phyloP scores from a whole-genome alignment of 2,113 vertebrate genomes.

The Mus pahari region DNA sequence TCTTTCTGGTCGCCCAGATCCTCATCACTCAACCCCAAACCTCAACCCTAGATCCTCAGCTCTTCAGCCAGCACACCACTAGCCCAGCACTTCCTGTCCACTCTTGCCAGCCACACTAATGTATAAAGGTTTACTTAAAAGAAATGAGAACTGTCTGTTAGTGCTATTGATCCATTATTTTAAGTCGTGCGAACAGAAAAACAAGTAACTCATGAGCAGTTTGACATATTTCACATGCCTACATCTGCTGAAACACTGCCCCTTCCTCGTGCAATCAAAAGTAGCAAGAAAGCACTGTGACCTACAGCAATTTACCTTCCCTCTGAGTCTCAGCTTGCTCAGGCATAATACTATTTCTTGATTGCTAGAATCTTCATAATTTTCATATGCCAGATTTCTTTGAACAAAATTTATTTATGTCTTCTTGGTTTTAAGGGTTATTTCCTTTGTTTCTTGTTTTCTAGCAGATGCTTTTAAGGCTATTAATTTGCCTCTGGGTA shows the following conservation, averaged over 20 bases:
- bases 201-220: background rate
- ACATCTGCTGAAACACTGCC: background rate
- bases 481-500: conserved; percentile 65
- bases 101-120: background rate
- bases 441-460: background rate
- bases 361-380: background rate
- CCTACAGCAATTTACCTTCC: too few relatives aligned
- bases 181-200: background rate
- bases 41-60: background rate
- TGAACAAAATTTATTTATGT: background rate
- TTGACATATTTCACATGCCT: background rate
- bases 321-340: background rate
- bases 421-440: background rate
- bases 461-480: conserved; percentile 25
- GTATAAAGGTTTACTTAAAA: too few relatives aligned
- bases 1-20: too few relatives aligned
- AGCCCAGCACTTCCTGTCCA: background rate
- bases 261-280: background rate
- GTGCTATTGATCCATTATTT: background rate
- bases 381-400: background rate
- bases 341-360: background rate
- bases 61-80: background rate
- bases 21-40: background rate
- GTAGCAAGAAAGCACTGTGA: background rate
- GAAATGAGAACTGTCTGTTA: background rate